Evolutionary conservation across 1,140 invertebrate species (phyloP).

Genomic region (Drosophila pruinosa): DNA sequence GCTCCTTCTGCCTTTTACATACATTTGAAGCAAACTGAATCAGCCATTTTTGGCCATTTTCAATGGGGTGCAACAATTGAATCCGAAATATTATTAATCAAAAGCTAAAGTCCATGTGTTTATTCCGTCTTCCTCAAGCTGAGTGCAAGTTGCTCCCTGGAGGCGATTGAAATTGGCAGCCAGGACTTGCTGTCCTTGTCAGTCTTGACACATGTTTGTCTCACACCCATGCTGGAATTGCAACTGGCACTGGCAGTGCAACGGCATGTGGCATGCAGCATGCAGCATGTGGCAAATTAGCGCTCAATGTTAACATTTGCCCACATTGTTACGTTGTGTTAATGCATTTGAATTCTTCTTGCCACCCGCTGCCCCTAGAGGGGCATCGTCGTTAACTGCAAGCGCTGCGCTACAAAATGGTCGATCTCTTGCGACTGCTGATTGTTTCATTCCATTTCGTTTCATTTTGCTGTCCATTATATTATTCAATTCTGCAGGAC

Average conservation of each 20-base stretch:
- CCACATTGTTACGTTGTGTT: constrained; percentile 75
- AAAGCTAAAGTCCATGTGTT: too few relatives aligned
- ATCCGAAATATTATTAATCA: background rate
- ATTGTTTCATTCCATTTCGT: background rate
- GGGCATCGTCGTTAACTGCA: background rate
- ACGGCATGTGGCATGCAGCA: constrained; percentile 45
- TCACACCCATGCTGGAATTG: background rate
- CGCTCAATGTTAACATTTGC: constrained; percentile 76
- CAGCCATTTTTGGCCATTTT: too few relatives aligned
- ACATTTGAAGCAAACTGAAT: too few relatives aligned
- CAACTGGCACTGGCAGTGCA: constrained; percentile 25
- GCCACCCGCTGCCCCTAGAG: background rate
- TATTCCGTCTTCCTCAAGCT: too few relatives aligned
- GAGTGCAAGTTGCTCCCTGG: background rate
- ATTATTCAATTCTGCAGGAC: too few relatives aligned
- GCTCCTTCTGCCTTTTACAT: too few relatives aligned
- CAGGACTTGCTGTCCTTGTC: constrained; percentile 8
- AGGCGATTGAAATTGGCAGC: constrained; percentile 26
- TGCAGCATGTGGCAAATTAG: constrained; percentile 66
- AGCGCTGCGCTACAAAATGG: background rate
- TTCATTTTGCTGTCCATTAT: background rate
- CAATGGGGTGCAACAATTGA: too few relatives aligned
- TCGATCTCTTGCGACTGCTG: background rate
- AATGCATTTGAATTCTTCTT: constrained; percentile 73
- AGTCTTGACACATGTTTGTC: background rate